A percentile compares a stretch with the other conserved stretches of the same genome.
Evolutionary conservation across 1,140 invertebrate species (phyloP).

Genomic region (Centruroides vittatus): DNA sequence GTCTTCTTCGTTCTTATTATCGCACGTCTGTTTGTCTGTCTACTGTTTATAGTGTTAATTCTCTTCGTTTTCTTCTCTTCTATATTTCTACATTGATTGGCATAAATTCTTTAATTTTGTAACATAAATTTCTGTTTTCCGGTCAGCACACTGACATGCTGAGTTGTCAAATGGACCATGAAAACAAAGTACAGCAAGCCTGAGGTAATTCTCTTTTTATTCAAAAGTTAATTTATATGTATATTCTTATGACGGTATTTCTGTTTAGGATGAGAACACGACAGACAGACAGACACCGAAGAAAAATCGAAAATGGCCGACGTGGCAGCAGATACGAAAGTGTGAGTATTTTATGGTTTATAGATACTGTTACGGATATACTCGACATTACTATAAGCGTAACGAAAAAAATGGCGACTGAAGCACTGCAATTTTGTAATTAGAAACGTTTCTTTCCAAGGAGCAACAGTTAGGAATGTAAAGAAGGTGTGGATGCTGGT

Average conservation of each 20-base stretch:
- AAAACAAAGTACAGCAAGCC: constrained; percentile 58
- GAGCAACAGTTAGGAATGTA: constrained; percentile 26
- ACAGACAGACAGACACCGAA: constrained; percentile 34
- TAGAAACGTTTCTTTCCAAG: constrained; percentile 9
- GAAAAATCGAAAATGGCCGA: constrained; percentile 40
- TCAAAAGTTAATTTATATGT: too few species aligned
- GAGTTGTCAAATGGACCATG: constrained; percentile 58
- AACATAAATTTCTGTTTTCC: constrained; percentile 4
- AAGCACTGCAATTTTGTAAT: background rate
- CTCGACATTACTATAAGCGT: too few species aligned
- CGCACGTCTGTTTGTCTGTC: too few species aligned
- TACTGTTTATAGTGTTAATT: too few species aligned
- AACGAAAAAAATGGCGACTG: too few species aligned
- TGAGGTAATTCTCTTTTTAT: constrained; percentile 43
- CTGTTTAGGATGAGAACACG: constrained; percentile 52
- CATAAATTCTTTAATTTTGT: too few species aligned
- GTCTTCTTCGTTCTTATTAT: too few species aligned
- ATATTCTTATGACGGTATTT: too few species aligned
- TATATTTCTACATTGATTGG: too few species aligned
- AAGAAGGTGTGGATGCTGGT: constrained; percentile 57
- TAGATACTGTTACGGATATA: constrained; percentile 1
- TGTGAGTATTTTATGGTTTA: constrained; percentile 3
- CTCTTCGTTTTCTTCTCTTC: too few species aligned
- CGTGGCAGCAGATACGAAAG: constrained; percentile 40
- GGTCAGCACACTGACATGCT: constrained; percentile 65